These are phyloP conservation scores for Haliclona indistincta DNA, from an alignment of 37 sponge, comb jelly and placozoan genomes.

Conservation along the genomic window DNA sequence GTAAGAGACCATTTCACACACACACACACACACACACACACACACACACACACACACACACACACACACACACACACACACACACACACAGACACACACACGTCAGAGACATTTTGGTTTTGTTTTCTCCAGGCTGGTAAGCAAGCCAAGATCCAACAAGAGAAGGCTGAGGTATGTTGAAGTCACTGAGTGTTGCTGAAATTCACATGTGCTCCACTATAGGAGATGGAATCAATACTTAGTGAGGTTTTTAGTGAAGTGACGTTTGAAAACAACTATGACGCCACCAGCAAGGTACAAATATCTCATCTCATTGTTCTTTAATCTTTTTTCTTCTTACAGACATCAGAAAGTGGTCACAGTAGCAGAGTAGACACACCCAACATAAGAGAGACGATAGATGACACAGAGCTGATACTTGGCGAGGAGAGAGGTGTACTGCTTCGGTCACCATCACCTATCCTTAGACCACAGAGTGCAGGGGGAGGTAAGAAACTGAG, in stretches of 20 bases:
- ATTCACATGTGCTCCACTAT: too few relatives aligned
- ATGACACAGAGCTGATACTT: too few relatives aligned
- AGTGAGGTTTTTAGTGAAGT: conserved; percentile 59
- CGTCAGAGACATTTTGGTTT: neutral
- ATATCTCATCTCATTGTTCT: neutral
- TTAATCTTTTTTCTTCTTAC: neutral
- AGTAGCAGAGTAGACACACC: neutral
- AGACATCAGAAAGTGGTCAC: neutral
- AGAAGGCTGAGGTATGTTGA: neutral
- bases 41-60: conserved; percentile 13
- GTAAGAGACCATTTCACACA: neutral
- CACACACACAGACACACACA: neutral
- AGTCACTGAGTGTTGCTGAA: too few relatives aligned
- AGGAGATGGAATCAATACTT: conserved; percentile 53
- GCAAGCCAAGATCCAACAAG: neutral
- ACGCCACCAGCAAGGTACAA: neutral
- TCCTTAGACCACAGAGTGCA: too few relatives aligned
- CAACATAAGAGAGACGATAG: too few relatives aligned
- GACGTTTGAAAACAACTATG: conserved; percentile 11
- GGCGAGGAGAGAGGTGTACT: too few relatives aligned
- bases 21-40: conserved; percentile 9
- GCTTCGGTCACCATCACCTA: too few relatives aligned
- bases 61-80: conserved; percentile 12
- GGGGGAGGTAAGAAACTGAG: too few relatives aligned
- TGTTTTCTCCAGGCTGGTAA: neutral